Conservation (phyloP, 2,113 vertebrate species). For the Physeter macrocephalus region DNA sequence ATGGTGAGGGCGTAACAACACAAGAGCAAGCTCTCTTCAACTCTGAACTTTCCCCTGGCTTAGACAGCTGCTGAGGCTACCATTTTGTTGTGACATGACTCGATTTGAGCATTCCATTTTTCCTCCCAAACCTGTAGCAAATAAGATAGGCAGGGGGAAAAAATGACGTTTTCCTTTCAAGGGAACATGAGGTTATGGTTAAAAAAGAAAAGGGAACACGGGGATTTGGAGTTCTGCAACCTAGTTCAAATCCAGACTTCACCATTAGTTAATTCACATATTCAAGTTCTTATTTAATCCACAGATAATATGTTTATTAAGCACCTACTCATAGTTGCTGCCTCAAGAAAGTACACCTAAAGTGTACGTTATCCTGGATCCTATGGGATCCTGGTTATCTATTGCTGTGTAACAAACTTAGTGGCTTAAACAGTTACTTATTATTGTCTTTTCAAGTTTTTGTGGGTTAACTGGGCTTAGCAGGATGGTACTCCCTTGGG, state of each 20-base stretch:
- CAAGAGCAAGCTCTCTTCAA: not conserved
- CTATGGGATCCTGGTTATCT: not conserved
- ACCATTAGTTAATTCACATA: not conserved
- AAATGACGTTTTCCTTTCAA: not conserved
- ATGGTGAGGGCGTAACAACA: fast-evolving
- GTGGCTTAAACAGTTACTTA: no score
- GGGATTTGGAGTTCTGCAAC: not conserved
- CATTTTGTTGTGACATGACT: not conserved
- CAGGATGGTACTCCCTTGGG: not conserved
- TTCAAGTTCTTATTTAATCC: not conserved
- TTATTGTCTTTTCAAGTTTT: not conserved
- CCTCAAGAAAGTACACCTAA: not conserved
- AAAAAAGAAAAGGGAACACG: not conserved
- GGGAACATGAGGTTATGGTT: not conserved
- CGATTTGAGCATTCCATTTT: not conserved
- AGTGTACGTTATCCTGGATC: not conserved
- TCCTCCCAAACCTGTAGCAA: not conserved
- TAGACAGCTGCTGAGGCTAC: not conserved
- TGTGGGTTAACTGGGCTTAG: not conserved
- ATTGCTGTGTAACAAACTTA: not conserved
- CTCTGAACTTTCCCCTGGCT: not conserved
- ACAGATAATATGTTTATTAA: not conserved
- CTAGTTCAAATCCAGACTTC: not conserved
- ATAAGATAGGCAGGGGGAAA: not conserved
- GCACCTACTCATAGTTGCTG: not conserved